Conservation (phyloP, 2,797 vertebrate species). For the Artibeus jamaicensis region DNA sequence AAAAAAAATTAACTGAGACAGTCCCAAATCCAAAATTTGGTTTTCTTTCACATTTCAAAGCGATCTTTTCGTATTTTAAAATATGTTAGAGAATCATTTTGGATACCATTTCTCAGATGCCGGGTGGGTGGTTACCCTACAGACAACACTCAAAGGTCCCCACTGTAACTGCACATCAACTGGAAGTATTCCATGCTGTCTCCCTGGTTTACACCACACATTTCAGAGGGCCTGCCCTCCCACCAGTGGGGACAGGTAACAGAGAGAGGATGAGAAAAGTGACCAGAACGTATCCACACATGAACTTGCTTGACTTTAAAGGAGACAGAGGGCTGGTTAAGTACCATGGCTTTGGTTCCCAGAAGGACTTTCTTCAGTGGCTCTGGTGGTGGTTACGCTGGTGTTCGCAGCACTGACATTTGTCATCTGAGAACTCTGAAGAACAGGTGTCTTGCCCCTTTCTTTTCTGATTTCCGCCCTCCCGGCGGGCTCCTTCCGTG, state of each 20-base stretch:
- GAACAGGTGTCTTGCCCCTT: slow-evolving; percentile 79
- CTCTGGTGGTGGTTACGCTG: slow-evolving; percentile 86
- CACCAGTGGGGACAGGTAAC: neutral
- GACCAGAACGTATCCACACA: neutral
- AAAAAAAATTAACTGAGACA: neutral
- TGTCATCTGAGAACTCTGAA: slow-evolving; percentile 88
- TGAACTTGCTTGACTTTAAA: slow-evolving; percentile 24
- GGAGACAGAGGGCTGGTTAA: slow-evolving; percentile 43
- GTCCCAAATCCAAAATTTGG: neutral
- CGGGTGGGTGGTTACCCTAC: neutral
- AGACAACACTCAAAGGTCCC: neutral
- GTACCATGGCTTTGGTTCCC: slow-evolving; percentile 90
- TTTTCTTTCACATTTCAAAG: slow-evolving; percentile 30
- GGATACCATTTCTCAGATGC: neutral
- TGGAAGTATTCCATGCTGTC: neutral
- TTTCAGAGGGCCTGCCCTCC: neutral
- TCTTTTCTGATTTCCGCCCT: slow-evolving; percentile 89
- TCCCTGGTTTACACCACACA: neutral
- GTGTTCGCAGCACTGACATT: slow-evolving; percentile 88
- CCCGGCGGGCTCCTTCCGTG: slow-evolving; percentile 88
- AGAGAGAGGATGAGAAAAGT: neutral
- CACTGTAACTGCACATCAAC: neutral
- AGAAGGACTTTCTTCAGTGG: slow-evolving; percentile 85
- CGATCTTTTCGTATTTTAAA: neutral
- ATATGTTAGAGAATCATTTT: neutral